A percentile compares a stretch with the other conserved stretches of the same genome.
Conservation (phyloP, 2,113 vertebrate species). For the Lathamus discolor region DNA sequence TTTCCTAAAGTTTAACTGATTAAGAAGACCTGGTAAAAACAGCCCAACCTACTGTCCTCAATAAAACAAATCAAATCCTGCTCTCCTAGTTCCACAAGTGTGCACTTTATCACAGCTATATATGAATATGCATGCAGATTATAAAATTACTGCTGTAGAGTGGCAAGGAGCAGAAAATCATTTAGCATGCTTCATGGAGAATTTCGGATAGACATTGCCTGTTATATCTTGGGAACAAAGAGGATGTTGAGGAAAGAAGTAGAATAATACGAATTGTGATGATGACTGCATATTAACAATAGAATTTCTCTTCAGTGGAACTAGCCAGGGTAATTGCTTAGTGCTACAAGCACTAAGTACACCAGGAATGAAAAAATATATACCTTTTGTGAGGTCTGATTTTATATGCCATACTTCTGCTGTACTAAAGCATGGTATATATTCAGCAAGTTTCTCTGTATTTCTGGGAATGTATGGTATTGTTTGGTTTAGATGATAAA, state of each 20-base stretch:
- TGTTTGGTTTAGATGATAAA: not conserved
- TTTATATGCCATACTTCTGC: not conserved
- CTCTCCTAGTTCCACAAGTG: not conserved
- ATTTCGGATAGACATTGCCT: not conserved
- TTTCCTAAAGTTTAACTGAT: not conserved
- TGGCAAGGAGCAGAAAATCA: not conserved
- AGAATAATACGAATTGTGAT: not conserved
- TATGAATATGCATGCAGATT: not conserved
- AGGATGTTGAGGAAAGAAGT: not conserved
- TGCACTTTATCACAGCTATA: not conserved
- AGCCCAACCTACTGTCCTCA: not conserved
- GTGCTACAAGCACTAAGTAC: not conserved
- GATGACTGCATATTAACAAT: not conserved
- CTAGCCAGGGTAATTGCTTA: not conserved
- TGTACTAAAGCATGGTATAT: not conserved
- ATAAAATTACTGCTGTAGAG: not conserved
- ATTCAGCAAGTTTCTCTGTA: not conserved
- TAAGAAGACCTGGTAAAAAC: not conserved
- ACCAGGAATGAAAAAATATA: not conserved
- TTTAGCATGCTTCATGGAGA: not conserved
- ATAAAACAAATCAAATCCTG: not conserved
- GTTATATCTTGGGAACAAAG: not conserved
- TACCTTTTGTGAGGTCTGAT: not conserved
- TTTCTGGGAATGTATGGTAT: not conserved
- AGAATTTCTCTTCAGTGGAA: not conserved